Conservation (phyloP, 1,140 invertebrate species). For the Halyomorpha halys region DNA sequence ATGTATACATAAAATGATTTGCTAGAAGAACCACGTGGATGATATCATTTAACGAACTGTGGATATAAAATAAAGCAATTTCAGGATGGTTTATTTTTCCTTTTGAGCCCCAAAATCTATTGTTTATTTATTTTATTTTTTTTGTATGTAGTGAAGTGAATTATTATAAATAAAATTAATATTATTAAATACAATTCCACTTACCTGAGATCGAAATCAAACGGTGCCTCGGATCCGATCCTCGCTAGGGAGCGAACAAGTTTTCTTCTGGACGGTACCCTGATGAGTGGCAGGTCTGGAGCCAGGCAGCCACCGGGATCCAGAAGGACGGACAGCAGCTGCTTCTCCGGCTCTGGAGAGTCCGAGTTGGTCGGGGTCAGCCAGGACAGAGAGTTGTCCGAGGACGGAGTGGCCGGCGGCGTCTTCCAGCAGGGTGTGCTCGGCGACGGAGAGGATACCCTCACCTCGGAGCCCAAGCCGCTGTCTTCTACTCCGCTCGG, state of each 20-base stretch:
- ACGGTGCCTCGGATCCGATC: conserved; percentile 26
- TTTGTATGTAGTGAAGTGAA: no score
- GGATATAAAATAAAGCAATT: no score
- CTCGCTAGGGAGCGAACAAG: conserved; percentile 24
- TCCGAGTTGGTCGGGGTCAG: conserved; percentile 26
- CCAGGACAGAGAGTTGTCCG: conserved; percentile 24
- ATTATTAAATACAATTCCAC: no score
- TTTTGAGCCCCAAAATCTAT: no score
- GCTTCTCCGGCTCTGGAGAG: conserved; percentile 16
- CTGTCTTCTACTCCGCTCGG: conserved; percentile 16
- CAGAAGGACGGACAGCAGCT: conserved; percentile 21
- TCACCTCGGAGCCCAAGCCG: conserved; percentile 18
- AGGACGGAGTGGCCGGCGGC: conserved; percentile 23
- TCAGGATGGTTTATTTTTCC: no score
- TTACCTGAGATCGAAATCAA: conserved; percentile 19
- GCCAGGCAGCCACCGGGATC: conserved; percentile 15
- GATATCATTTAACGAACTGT: no score
- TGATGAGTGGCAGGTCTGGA: conserved; percentile 1
- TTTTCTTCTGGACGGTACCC: conserved; percentile 24
- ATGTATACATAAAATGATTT: no score
- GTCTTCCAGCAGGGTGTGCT: conserved; percentile 16
- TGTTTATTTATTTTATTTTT: no score
- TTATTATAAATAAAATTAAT: no score
- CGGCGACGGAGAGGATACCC: conserved; percentile 22
- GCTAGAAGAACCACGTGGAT: no score